Evolutionary conservation across 2,113 vertebrate species (phyloP).

Genomic region (Toxostoma redivivum): DNA sequence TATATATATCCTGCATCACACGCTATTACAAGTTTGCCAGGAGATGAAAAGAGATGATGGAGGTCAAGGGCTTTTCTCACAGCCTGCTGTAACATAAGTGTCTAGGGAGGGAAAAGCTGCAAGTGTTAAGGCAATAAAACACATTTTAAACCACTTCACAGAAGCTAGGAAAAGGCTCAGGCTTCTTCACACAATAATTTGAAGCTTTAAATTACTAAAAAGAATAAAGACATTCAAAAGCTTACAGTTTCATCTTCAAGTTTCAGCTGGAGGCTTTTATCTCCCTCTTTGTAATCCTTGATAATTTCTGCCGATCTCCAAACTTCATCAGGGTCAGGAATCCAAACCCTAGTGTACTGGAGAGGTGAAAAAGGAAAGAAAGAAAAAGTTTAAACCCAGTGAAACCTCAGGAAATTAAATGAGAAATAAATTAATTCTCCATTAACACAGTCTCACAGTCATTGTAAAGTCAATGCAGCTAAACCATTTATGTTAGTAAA

Average conservation of each 20-base stretch:
- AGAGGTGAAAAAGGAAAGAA: background rate
- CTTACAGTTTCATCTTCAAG: slow-evolving; percentile 93
- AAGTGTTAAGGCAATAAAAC: background rate
- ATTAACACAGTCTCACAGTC: background rate
- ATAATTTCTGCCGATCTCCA: slow-evolving; percentile 89
- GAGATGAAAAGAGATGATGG: background rate
- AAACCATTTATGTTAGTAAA: background rate
- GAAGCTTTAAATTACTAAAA: background rate
- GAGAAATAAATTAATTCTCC: background rate
- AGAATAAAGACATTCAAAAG: background rate
- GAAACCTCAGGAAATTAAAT: background rate
- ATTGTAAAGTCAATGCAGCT: background rate
- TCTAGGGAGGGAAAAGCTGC: background rate
- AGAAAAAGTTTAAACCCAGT: background rate
- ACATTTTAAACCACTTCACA: background rate
- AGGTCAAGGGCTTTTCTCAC: background rate
- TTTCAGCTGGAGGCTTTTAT: slow-evolving; percentile 80
- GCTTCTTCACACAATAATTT: background rate
- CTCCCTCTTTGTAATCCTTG: slow-evolving; percentile 88
- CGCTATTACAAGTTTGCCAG: background rate
- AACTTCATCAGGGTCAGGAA: slow-evolving; percentile 90
- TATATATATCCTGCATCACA: background rate
- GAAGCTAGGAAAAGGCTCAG: background rate
- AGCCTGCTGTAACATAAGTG: background rate
- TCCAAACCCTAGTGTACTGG: slow-evolving; percentile 93